These are phyloP conservation scores for Synergus gifuensis DNA, from an alignment of 2,888 invertebrate genomes.

Conservation along the genomic window DNA sequence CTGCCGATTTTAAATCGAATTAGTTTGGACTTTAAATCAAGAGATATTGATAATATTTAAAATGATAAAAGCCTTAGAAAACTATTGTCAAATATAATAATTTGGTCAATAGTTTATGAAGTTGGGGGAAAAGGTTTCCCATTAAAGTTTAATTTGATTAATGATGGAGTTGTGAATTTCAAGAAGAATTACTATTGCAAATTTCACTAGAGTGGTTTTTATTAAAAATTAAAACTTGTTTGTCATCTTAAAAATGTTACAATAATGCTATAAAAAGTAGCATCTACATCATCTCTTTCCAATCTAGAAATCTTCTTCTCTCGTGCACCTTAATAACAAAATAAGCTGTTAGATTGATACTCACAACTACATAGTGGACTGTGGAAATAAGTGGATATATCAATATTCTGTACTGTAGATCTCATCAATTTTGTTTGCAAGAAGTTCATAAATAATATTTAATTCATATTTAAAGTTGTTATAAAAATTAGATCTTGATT, in stretches of 20 bases:
- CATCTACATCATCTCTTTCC: slow-evolving; percentile 23
- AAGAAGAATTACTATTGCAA: background rate
- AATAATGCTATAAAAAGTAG: slow-evolving; percentile 32
- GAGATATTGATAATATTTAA: background rate
- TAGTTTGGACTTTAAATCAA: background rate
- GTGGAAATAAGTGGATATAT: slow-evolving; percentile 38
- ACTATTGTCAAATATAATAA: background rate
- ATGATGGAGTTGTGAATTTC: background rate
- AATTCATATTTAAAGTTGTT: background rate
- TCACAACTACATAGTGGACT: slow-evolving; percentile 30
- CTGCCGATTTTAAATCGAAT: background rate
- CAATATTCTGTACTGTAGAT: slow-evolving; percentile 19
- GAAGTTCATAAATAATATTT: background rate
- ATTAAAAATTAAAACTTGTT: slow-evolving; percentile 11
- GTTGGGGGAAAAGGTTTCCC: background rate
- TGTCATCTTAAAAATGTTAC: slow-evolving; percentile 19
- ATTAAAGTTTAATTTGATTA: background rate
- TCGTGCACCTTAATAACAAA: slow-evolving; percentile 30
- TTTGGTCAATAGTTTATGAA: background rate
- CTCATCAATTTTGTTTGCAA: background rate
- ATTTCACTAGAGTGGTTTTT: background rate
- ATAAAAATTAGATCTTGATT: background rate
- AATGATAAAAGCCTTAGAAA: background rate
- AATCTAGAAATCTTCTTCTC: slow-evolving; percentile 39
- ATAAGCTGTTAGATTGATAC: slow-evolving; percentile 37